A percentile compares a stretch with the other conserved stretches of the same genome.
phyloP scores from a whole-genome alignment of 2,113 vertebrate genomes.

The Saimiri boliviensis region DNA sequence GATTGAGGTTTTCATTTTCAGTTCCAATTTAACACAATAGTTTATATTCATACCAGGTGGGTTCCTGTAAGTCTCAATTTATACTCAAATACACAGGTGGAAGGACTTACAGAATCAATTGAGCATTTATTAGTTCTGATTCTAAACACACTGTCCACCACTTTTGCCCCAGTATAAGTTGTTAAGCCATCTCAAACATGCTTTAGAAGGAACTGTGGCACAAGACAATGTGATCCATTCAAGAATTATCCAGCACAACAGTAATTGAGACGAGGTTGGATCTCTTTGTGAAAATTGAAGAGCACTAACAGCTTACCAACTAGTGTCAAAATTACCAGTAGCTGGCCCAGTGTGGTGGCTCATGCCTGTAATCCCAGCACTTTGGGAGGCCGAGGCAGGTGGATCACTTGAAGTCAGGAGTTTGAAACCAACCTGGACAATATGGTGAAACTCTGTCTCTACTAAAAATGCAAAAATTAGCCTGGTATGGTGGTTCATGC shows the following conservation, averaged over 20 bases:
- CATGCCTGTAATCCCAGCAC: no score
- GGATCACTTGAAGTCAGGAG: no score
- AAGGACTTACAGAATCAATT: background rate
- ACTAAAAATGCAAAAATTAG: no score
- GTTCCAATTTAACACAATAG: slow-evolving; percentile 30
- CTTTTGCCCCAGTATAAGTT: background rate
- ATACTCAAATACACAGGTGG: background rate
- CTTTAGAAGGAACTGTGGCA: slow-evolving; percentile 17
- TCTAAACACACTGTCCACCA: background rate
- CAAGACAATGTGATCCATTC: background rate
- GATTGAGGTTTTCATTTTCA: background rate
- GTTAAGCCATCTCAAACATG: background rate
- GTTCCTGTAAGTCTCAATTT: background rate
- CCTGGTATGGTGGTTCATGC: no score
- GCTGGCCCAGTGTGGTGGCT: no score
- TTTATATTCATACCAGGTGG: background rate
- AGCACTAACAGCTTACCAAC: background rate
- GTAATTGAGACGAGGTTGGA: background rate
- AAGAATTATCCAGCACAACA: background rate
- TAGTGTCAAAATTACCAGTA: background rate
- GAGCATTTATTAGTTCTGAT: slow-evolving; percentile 26
- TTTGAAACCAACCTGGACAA: no score
- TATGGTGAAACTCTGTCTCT: no score
- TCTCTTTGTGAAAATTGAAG: background rate
- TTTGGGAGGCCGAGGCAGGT: accelerated